A percentile compares a stretch with the other conserved stretches of the same genome.
Conservation (phyloP, 2,888 invertebrate genomes). For the Pachymerium ferrugineum region DNA sequence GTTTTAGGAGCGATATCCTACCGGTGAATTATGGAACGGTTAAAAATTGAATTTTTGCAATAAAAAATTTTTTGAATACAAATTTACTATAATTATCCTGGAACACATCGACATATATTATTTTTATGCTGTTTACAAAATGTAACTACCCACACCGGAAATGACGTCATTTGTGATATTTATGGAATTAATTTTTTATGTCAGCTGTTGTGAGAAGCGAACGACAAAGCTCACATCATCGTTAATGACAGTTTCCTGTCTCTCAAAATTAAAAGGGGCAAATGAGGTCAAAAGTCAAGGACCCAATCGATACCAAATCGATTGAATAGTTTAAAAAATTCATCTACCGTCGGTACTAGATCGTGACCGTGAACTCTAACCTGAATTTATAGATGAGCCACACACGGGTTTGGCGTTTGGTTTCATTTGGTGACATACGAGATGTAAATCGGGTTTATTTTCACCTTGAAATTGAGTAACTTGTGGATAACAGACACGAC, state of each 20-base stretch:
- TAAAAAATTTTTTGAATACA: too few species aligned
- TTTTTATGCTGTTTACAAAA: too few species aligned
- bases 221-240: not conserved
- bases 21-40: too few species aligned
- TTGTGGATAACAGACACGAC: not conserved
- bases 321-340: not conserved
- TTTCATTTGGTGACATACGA: not conserved
- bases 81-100: too few species aligned
- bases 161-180: not conserved
- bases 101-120: too few species aligned
- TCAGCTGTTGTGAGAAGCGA: not conserved
- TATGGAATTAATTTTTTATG: not conserved
- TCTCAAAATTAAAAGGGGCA: not conserved
- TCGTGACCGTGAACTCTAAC: not conserved
- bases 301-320: not conserved
- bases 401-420: not conserved
- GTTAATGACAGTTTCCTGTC: conserved; percentile 7
- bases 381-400: not conserved
- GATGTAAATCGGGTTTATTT: not conserved
- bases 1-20: too few species aligned
- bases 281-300: not conserved
- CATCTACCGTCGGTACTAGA: not conserved
- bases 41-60: too few species aligned
- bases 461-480: not conserved
- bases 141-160: not conserved